A percentile compares a stretch with the other conserved stretches of the same genome.
Evolutionary conservation across 2,888 invertebrate species (phyloP).

Genomic region (Pachydiplax longipennis): DNA sequence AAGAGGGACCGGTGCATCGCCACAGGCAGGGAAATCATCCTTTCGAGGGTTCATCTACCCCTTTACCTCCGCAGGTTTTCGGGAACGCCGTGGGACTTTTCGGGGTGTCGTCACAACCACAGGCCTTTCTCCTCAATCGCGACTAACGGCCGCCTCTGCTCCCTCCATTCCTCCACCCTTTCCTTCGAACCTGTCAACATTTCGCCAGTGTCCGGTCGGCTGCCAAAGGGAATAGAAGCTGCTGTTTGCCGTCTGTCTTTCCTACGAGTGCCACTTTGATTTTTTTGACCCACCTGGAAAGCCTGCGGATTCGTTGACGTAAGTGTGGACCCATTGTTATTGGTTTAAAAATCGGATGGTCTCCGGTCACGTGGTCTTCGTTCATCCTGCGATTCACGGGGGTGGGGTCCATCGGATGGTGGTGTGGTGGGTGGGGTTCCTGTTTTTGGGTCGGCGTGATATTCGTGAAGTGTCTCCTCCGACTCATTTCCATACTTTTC

Average conservation of each 20-base stretch:
- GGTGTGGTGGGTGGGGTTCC: too few species aligned
- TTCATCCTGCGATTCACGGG: too few species aligned
- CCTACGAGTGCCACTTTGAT: neutral
- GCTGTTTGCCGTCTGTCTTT: neutral
- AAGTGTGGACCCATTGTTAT: neutral
- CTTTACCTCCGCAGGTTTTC: neutral
- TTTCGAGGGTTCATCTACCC: slow-evolving; percentile 16
- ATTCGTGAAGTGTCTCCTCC: too few species aligned
- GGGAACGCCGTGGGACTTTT: neutral
- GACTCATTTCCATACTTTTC: too few species aligned
- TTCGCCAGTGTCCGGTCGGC: slow-evolving; percentile 26
- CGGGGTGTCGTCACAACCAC: neutral
- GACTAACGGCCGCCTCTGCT: neutral
- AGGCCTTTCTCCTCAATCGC: neutral
- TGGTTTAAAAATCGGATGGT: neutral
- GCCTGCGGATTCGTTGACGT: neutral
- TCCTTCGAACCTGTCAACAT: slow-evolving; percentile 9
- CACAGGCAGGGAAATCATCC: slow-evolving; percentile 25
- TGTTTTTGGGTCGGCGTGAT: too few species aligned
- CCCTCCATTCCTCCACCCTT: neutral
- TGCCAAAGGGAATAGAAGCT: slow-evolving; percentile 30
- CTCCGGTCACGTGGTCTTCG: neutral
- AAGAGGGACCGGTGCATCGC: slow-evolving; percentile 16
- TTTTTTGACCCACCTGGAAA: neutral
- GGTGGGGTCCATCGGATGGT: too few species aligned